These are phyloP conservation scores for Scytalopus superciliaris DNA, from an alignment of 2,113 vertebrate species.

Conservation along the genomic window DNA sequence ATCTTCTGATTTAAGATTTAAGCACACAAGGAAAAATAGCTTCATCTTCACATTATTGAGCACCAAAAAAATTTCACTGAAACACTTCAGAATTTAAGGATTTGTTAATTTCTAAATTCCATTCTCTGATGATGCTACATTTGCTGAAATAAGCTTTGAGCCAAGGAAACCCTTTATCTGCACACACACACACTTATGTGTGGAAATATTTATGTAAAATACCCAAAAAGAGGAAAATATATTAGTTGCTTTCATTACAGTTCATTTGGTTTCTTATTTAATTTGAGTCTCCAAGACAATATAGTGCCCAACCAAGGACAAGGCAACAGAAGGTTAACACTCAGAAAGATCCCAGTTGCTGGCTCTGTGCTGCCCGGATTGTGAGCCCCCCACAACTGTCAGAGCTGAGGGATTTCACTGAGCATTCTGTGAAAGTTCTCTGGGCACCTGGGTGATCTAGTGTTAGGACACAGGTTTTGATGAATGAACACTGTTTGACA, in stretches of 20 bases:
- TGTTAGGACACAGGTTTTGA: not conserved
- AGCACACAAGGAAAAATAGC: not conserved
- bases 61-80: not conserved
- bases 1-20: not conserved
- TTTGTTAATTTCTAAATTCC: not conserved
- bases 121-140: not conserved
- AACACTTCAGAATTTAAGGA: not conserved
- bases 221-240: not conserved
- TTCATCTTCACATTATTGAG: not conserved
- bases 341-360: not conserved
- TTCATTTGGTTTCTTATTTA: not conserved
- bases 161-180: not conserved
- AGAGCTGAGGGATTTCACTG: not conserved
- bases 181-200: rapidly evolving
- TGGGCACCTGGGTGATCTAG: not conserved
- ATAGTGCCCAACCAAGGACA: not conserved
- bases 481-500: not conserved
- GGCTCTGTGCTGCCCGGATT: not conserved
- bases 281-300: not conserved
- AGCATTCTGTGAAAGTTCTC: not conserved
- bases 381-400: not conserved
- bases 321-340: not conserved
- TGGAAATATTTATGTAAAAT: not conserved
- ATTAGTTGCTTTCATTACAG: not conserved
- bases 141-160: not conserved